Evolutionary conservation across 1,140 invertebrate genomes (phyloP).

Genomic region (Hypsibius dujardini): DNA sequence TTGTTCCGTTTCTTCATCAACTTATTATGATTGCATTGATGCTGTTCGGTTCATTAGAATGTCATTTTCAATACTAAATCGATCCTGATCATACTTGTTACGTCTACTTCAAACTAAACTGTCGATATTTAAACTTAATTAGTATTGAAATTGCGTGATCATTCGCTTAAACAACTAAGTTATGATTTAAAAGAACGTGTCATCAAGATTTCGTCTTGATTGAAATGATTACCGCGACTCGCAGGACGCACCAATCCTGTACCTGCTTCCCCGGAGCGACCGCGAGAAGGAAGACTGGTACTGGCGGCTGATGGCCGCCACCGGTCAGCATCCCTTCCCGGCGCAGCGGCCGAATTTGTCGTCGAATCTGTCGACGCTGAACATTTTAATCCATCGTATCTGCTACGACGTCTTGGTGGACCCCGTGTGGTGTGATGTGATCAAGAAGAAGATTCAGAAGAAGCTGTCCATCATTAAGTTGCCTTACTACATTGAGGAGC

Average conservation of each 20-base stretch:
- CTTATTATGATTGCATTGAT: too few species aligned
- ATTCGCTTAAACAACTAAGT: too few species aligned
- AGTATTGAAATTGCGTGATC: too few species aligned
- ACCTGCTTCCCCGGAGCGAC: conserved; percentile 59
- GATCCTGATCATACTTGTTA: too few species aligned
- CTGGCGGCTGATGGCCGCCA: conserved; percentile 31
- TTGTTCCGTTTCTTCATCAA: too few species aligned
- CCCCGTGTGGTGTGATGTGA: conserved; percentile 40
- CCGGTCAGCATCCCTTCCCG: conserved; percentile 27
- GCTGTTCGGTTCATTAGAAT: too few species aligned
- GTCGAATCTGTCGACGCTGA: conserved; percentile 33
- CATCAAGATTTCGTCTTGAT: too few species aligned
- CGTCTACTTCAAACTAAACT: too few species aligned
- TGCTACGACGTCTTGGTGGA: conserved; percentile 58
- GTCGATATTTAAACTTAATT: too few species aligned
- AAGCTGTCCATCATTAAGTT: conserved; percentile 69
- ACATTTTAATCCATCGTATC: conserved; percentile 52
- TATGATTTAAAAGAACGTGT: too few species aligned
- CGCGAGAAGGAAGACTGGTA: conserved; percentile 79
- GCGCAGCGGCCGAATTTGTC: conserved; percentile 18
- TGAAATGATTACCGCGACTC: conserved; percentile 27
- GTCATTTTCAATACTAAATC: too few species aligned
- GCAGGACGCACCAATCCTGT: conserved; percentile 31
- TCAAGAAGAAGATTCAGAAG: conserved; percentile 55
- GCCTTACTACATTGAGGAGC: conserved; percentile 68